Conservation (phyloP, 1,140 invertebrate genomes). For the Drosophila eugracilis region DNA sequence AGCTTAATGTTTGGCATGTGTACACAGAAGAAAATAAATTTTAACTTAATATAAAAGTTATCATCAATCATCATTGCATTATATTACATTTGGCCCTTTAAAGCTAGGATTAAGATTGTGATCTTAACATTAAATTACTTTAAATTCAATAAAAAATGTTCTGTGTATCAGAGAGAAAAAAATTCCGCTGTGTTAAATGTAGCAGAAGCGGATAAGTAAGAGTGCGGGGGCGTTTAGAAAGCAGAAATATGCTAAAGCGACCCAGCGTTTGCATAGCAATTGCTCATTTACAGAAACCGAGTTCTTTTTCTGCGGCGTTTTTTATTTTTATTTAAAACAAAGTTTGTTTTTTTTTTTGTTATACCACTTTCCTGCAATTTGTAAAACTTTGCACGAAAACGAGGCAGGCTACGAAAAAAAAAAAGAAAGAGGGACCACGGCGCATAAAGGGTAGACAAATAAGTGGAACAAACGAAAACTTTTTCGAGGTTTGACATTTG, state of each 20-base stretch:
- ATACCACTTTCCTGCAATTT: conserved; percentile 37
- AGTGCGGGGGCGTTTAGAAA: conserved; percentile 69
- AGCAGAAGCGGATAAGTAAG: conserved; percentile 44
- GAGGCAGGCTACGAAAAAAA: conserved; percentile 7
- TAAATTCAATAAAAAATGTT: background rate
- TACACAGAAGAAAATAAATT: conserved; percentile 11
- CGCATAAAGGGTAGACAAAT: conserved; percentile 50
- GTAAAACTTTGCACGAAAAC: conserved; percentile 47
- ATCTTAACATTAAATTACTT: background rate
- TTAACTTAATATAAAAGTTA: background rate
- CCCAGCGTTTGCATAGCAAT: conserved; percentile 76
- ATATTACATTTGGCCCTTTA: background rate
- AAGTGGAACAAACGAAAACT: conserved; percentile 57
- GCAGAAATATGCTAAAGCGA: conserved; percentile 77
- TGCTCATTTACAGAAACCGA: conserved; percentile 62
- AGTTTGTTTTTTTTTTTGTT: conserved; percentile 39
- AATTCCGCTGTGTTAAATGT: conserved; percentile 64
- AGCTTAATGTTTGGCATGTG: conserved; percentile 25
- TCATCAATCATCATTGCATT: background rate
- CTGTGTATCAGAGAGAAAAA: conserved; percentile 13
- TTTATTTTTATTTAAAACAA: conserved; percentile 47
- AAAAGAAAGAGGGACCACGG: background rate
- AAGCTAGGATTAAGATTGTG: background rate
- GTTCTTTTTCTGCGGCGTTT: conserved; percentile 21
- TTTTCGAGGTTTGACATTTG: conserved; percentile 76